Evolutionary conservation across 2,888 invertebrate genomes (phyloP).

Genomic region (Gryllus longicercus): DNA sequence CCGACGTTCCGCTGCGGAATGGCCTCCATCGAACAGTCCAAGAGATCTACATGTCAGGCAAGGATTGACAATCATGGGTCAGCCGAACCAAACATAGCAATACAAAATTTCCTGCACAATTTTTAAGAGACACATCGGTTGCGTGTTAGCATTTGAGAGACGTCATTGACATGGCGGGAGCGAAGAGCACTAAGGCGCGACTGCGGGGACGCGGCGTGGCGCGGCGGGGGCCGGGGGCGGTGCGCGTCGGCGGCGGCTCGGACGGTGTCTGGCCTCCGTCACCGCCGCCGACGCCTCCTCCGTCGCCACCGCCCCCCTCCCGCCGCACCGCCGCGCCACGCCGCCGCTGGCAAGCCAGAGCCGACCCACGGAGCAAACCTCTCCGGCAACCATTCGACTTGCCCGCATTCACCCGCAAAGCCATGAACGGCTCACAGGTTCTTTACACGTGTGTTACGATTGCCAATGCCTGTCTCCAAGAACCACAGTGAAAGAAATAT

Average conservation of each 20-base stretch:
- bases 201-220: background rate
- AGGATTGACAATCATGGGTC: slow-evolving; percentile 17
- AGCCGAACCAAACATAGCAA: slow-evolving; percentile 2
- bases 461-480: slow-evolving; percentile 26
- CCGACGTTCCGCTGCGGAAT: background rate
- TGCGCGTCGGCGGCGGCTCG: background rate
- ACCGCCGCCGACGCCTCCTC: background rate
- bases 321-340: background rate
- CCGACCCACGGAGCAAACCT: too few species aligned
- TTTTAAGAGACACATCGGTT: background rate
- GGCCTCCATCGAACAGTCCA: background rate
- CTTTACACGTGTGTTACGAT: background rate
- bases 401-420: too few species aligned
- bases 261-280: background rate
- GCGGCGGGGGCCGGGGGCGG: background rate
- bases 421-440: background rate
- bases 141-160: slow-evolving; percentile 5
- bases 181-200: background rate
- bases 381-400: too few species aligned
- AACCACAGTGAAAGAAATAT: slow-evolving; percentile 23
- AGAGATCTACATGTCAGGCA: slow-evolving; percentile 17
- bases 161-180: slow-evolving; percentile 17
- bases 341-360: background rate
- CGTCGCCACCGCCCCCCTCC: background rate
- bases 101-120: background rate